phyloP scores from a whole-genome alignment of 2,113 vertebrate species.

The Nothocercus nigrocapillus region DNA sequence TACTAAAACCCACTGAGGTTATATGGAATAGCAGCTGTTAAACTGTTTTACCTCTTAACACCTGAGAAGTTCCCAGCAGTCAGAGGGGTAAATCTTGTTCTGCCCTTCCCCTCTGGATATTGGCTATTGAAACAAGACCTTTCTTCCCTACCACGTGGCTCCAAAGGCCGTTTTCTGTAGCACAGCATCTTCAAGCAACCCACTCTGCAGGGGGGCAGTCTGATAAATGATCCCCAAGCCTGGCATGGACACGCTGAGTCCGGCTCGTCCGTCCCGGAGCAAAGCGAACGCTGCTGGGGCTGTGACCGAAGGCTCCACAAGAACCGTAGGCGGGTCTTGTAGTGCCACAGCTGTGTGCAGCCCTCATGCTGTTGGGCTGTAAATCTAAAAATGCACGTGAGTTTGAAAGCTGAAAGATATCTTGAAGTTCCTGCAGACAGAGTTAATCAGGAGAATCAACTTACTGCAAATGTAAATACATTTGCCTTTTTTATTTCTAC shows the following conservation, averaged over 20 bases:
- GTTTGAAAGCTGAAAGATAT: background rate
- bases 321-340: slow-evolving; percentile 32
- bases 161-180: background rate
- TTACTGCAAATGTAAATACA: background rate
- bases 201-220: background rate
- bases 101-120: background rate
- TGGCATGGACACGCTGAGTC: slow-evolving; percentile 6
- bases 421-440: background rate
- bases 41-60: background rate
- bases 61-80: background rate
- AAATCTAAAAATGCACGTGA: slow-evolving; percentile 28
- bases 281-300: slow-evolving; percentile 27
- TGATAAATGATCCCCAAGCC: slow-evolving; percentile 47
- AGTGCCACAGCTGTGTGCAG: slow-evolving; percentile 50
- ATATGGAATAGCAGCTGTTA: background rate
- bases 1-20: background rate
- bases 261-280: slow-evolving; percentile 32
- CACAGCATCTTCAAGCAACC: background rate
- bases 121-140: background rate
- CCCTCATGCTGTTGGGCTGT: background rate
- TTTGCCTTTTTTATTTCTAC: background rate
- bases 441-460: background rate
- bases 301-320: slow-evolving; percentile 51
- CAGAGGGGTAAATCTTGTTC: background rate
- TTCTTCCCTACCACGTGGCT: background rate